These are phyloP conservation scores for Brachionus rubens DNA, from an alignment of 1,140 invertebrate species.

Conservation along the genomic window DNA sequence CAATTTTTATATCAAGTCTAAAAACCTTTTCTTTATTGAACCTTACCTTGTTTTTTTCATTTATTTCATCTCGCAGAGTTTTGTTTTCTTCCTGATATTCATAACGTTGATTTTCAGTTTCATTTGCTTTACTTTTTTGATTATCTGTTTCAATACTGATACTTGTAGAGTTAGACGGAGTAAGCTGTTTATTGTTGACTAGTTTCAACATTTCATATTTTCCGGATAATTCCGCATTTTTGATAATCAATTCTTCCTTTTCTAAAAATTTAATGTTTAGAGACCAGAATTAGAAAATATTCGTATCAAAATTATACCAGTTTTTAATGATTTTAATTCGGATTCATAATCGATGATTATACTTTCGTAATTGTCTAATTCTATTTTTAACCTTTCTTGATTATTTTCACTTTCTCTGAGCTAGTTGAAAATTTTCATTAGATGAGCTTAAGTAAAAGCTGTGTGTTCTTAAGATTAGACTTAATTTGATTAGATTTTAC, in stretches of 20 bases:
- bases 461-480: too few relatives aligned
- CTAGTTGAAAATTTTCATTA: not conserved
- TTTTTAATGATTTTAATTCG: not conserved
- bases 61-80: conserved; percentile 3
- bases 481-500: too few relatives aligned
- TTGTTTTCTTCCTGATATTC: conserved; percentile 3
- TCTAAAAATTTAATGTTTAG: not conserved
- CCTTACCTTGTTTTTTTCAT: conserved; percentile 29
- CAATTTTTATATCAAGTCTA: not conserved
- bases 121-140: too few relatives aligned
- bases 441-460: too few relatives aligned
- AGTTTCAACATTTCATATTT: conserved; percentile 20
- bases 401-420: not conserved
- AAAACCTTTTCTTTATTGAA: too few relatives aligned
- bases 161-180: not conserved
- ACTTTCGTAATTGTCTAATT: not conserved
- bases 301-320: not conserved
- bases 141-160: not conserved
- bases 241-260: conserved; percentile 20
- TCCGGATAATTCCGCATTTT: conserved; percentile 28
- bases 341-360: not conserved
- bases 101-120: not conserved
- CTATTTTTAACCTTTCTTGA: not conserved
- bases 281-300: not conserved
- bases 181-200: not conserved